Base-by-base conservation (phyloP, 2,797 vertebrate species). In the Odontamblyopus rebecca region DNA sequence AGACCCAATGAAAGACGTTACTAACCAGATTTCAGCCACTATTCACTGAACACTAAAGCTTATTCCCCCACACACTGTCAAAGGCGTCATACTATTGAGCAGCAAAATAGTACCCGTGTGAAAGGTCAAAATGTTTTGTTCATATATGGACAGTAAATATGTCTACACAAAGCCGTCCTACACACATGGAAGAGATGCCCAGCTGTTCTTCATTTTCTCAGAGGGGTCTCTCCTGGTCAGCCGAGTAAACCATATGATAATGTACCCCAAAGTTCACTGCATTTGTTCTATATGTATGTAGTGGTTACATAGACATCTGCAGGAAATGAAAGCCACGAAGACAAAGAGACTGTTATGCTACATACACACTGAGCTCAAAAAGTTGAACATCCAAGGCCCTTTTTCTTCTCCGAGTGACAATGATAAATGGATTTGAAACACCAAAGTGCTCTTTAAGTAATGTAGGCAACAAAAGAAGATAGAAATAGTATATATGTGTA, bases 311-410 rank as follows among this genome's bases (percentile, higher is more conserved):
- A 67, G 79, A 83, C 86, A 83, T 88, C 48, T 78, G 82, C 74
- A 87, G 85, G 80, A 88, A 90, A 91, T 80, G 70, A 81, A 80
- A 83, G 62, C 76, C 82, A 82, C 85, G 77, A 77, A 85, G 86
- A 88, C 80, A 87, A 86, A 87, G 71, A 64, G 70, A 75, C 75
- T 77, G 81, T 50, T 75, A 60, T 41, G n/a, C 35, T 63, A 13
- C 29, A 63, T 59, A 74, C 60, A 74, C 0, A 5, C 32, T 61
- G 65, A 67, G 77, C 78, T 72, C 72, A 30, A 75, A 77, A 29
- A 62, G 82, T 82, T 86, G 30, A 79, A 78, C 30, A 61, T 84
- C 83, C 80, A 85, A 79, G 73, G 53, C 27, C 38, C 71, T 70
- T 80, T 68, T 74, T 63, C 38, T 66, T 68, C 78, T 86, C 78